phyloP scores from a whole-genome alignment of 2,888 invertebrate species.

The Epistrophe eligans region DNA sequence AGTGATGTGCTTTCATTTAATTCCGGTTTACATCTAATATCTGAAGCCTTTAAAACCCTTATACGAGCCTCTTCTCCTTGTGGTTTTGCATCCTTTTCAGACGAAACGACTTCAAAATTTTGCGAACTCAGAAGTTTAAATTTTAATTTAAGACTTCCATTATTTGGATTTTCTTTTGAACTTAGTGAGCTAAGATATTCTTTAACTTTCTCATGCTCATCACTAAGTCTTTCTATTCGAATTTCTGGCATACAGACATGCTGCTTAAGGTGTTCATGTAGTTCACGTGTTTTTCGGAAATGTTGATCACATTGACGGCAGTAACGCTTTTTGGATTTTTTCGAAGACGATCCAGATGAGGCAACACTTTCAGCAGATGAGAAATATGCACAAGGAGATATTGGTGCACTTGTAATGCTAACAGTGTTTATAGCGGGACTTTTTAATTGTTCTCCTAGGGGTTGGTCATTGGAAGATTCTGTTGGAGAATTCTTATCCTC shows the following conservation, averaged over 20 bases:
- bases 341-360: conserved; percentile 71
- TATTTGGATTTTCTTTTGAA: conserved; percentile 46
- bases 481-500: neutral
- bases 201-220: conserved; percentile 69
- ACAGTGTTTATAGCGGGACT: conserved; percentile 1
- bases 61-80: conserved; percentile 28
- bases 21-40: conserved; percentile 75
- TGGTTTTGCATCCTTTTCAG: conserved; percentile 38
- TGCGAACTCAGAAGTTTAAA: conserved; percentile 77
- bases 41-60: conserved; percentile 75
- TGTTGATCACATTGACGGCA: conserved; percentile 77
- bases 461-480: neutral
- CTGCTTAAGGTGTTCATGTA: conserved; percentile 65
- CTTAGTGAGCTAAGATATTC: conserved; percentile 55
- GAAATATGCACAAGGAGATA: conserved; percentile 75
- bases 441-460: neutral
- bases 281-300: conserved; percentile 77
- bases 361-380: conserved; percentile 77
- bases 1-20: conserved; percentile 3
- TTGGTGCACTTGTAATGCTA: conserved; percentile 47
- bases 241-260: conserved; percentile 77
- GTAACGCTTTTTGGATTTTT: conserved; percentile 75
- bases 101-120: conserved; percentile 77
- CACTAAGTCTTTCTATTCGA: conserved; percentile 71
- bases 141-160: conserved; percentile 77